phyloP scores from a whole-genome alignment of 2,888 invertebrate species.

The Polylopha cassiicola region DNA sequence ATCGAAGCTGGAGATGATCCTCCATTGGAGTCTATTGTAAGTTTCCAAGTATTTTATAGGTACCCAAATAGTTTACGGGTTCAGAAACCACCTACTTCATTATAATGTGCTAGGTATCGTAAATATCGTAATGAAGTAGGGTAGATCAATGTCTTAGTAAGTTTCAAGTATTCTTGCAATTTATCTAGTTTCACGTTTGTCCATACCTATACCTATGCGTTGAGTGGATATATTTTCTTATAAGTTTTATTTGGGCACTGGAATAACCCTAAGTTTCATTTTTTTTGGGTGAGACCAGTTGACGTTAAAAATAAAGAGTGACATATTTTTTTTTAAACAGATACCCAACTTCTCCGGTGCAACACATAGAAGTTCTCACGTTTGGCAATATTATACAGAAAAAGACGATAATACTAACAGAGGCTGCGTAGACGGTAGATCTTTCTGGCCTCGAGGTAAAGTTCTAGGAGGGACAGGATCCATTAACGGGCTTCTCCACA shows the following conservation, averaged over 20 bases:
- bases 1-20: slow-evolving; percentile 65
- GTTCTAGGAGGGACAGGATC: slow-evolving; percentile 64
- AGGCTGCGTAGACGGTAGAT: slow-evolving; percentile 41
- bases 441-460: slow-evolving; percentile 65
- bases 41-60: slow-evolving; percentile 25
- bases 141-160: too few species aligned
- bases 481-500: slow-evolving; percentile 61
- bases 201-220: too few species aligned
- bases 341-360: slow-evolving; percentile 56
- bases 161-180: too few species aligned
- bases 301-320: neutral
- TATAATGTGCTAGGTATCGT: neutral
- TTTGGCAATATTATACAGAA: slow-evolving; percentile 61
- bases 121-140: too few species aligned
- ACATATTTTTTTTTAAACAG: slow-evolving; percentile 31
- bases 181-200: too few species aligned
- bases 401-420: slow-evolving; percentile 45
- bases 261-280: neutral
- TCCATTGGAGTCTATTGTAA: slow-evolving; percentile 56
- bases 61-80: neutral
- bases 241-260: too few species aligned
- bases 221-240: too few species aligned
- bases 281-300: neutral
- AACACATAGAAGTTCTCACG: slow-evolving; percentile 44
- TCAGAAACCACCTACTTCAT: neutral